phyloP scores from a whole-genome alignment of 1,140 invertebrate genomes.

The Antheraea pernyi region DNA sequence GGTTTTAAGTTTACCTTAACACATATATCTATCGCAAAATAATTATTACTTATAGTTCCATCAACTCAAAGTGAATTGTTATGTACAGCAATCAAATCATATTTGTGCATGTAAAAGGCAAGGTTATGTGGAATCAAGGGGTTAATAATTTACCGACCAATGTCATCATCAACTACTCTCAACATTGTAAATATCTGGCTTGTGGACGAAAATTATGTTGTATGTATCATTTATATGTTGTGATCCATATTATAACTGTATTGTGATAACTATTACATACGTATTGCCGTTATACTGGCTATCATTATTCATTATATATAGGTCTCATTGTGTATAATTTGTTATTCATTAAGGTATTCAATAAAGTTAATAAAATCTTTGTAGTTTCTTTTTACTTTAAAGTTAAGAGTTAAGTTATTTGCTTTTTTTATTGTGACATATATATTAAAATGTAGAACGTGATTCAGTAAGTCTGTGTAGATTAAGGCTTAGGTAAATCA shows the following conservation, averaged over 20 bases:
- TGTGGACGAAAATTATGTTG: constrained; percentile 23
- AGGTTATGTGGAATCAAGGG: not conserved
- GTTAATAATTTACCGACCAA: constrained; percentile 15
- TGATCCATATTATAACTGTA: constrained; percentile 48
- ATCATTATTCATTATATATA: constrained; percentile 19
- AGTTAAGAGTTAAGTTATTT: not conserved
- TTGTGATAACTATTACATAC: constrained; percentile 64
- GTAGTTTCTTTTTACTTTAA: not conserved
- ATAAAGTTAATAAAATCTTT: constrained; percentile 1
- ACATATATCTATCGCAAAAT: too few species aligned
- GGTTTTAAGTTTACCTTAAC: too few species aligned
- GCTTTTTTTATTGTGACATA: too few species aligned
- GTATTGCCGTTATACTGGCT: constrained; percentile 23
- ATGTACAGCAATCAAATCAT: too few species aligned
- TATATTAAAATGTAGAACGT: too few species aligned
- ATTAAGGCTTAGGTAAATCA: too few species aligned
- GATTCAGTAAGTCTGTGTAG: too few species aligned
- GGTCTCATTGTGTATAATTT: not conserved
- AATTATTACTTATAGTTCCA: too few species aligned
- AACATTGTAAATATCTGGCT: constrained; percentile 70
- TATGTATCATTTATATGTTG: constrained; percentile 58
- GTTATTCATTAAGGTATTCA: not conserved
- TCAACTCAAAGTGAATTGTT: too few species aligned
- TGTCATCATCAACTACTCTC: constrained; percentile 22
- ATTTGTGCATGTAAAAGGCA: not conserved